Evolutionary conservation across 92 coral and sea anemone species (phyloP), one percentile per base, ranked within the genome.

Genomic region (Montipora capitata): DNA sequence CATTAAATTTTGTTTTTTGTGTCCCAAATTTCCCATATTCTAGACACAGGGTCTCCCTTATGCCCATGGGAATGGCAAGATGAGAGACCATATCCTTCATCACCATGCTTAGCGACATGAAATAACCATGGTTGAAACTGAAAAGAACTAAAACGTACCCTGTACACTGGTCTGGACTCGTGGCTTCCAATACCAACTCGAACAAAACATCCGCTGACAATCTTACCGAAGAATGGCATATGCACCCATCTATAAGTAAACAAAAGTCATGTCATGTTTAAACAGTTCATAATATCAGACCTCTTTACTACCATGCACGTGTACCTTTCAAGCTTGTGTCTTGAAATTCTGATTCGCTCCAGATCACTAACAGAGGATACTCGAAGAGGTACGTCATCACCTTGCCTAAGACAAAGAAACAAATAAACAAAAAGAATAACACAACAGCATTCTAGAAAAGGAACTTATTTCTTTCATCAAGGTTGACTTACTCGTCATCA

Each of bases 151-250:
- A 20, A 2, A 20, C 93, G 38, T 88, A 97, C 99, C 92, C 99
- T 85, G 77, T 97, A 97, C 12, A 97, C 96, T 76, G 99, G 97
- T 59, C 99, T 87, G 16, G 98, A 98, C 68, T 94, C 99, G 77
- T 96, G 96, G 64, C 93, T 96, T 61, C 99, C 99, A 68, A 97
- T 97, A 5, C 98, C 99, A 87, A 97, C 94, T 20, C 99, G 91
- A 5, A 97, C 99, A 91, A 87, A 97, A 79, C 99, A 96, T 57
- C 95, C 98, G 41, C 75, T 27, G 2, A 97, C 56, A 8, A 96
- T 82, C 42, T 89, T 59, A 57, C 88, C 88, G 87, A 96, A 97
- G 94, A 87, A 97, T 10, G 99, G 99, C 99, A 97, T 97, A 80
- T 97, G 99, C 56, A 97, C 99, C 99, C 98, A 97, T 76, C 99